Evolutionary conservation across 1,140 invertebrate genomes (phyloP).

Genomic region (Drosophila teissieri): DNA sequence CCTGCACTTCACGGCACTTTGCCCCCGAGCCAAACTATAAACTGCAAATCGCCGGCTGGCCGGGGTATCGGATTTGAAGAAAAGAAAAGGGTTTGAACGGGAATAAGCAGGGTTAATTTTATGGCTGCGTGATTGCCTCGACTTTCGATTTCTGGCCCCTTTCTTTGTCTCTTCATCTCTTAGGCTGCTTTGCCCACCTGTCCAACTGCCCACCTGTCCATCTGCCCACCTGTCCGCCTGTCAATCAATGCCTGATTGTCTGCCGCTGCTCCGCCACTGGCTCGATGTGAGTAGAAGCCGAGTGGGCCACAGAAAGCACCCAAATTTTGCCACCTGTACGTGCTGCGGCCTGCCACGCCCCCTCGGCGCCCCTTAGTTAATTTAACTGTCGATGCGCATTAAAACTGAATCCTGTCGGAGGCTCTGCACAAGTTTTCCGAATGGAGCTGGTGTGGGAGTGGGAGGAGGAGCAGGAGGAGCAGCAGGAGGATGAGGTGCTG

Average conservation of each 20-base stretch:
- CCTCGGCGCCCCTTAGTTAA: slow-evolving; percentile 39
- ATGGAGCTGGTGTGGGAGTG: no score
- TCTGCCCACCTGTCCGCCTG: slow-evolving; percentile 14
- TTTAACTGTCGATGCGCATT: slow-evolving; percentile 64
- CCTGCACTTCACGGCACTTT: background rate
- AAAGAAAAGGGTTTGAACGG: slow-evolving; percentile 30
- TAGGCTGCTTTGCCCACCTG: background rate
- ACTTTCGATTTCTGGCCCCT: slow-evolving; percentile 12
- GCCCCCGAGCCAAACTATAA: slow-evolving; percentile 1
- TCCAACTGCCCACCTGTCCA: slow-evolving; percentile 2
- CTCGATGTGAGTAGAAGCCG: background rate
- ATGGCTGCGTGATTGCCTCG: slow-evolving; percentile 17
- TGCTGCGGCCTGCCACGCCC: slow-evolving; percentile 46
- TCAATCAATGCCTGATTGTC: slow-evolving; percentile 54
- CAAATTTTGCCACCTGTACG: slow-evolving; percentile 20
- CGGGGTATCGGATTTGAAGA: slow-evolving; percentile 4
- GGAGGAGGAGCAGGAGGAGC: background rate
- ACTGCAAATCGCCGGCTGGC: slow-evolving; percentile 15
- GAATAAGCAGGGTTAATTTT: slow-evolving; percentile 32
- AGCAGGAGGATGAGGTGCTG: slow-evolving; percentile 2
- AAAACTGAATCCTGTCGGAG: slow-evolving; percentile 56
- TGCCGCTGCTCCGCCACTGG: background rate
- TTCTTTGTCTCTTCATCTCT: slow-evolving; percentile 4
- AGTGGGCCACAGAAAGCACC: background rate
- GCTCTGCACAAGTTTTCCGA: slow-evolving; percentile 21